These are phyloP conservation scores for Lucifuga dentata DNA, from an alignment of 2,113 vertebrate genomes.

Conservation along the genomic window DNA sequence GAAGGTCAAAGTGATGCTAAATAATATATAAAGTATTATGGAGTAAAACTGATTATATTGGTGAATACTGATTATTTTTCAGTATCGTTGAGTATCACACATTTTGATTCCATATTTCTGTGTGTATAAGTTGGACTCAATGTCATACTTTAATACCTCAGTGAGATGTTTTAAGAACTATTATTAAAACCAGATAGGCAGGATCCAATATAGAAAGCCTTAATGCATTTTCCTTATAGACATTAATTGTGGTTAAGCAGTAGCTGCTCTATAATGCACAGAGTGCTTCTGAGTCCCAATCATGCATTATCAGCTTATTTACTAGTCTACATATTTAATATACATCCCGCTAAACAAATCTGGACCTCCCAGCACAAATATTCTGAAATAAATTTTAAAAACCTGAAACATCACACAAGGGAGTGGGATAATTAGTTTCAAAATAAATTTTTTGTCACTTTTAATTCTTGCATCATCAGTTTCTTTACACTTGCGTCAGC, in stretches of 20 bases:
- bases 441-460: too few relatives aligned
- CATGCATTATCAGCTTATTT: constrained; percentile 65
- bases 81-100: too few relatives aligned
- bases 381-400: neutral
- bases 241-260: constrained; percentile 69
- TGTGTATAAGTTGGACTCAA: neutral
- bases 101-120: too few relatives aligned
- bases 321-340: constrained; percentile 58
- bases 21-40: constrained; percentile 15
- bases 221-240: constrained; percentile 53
- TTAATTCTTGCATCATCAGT: neutral
- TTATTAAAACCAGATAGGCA: constrained; percentile 16
- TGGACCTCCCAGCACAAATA: constrained; percentile 18
- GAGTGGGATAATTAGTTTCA: neutral
- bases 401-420: neutral
- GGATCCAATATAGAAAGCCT: constrained; percentile 17
- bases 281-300: constrained; percentile 54
- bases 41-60: neutral
- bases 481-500: too few relatives aligned
- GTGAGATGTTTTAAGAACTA: constrained; percentile 1
- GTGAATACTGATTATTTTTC: too few relatives aligned
- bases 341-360: constrained; percentile 3
- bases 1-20: neutral
- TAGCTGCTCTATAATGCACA: constrained; percentile 49
- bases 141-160: constrained; percentile 2